These are phyloP conservation scores for Mungos mungo DNA, from an alignment of 2,113 vertebrate genomes.

Conservation along the genomic window DNA sequence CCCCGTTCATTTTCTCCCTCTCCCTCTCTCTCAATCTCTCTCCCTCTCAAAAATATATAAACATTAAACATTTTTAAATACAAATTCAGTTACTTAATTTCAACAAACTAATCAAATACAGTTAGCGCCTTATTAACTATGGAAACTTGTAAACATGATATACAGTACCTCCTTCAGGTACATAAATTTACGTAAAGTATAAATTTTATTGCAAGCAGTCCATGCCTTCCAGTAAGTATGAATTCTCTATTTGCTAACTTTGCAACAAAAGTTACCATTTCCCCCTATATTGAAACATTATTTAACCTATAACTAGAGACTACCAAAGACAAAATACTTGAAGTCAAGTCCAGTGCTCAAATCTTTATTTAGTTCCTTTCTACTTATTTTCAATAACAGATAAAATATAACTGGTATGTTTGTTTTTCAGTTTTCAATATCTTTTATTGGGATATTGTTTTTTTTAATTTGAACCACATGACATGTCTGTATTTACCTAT, in stretches of 20 bases:
- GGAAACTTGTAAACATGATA: slow-evolving; percentile 4
- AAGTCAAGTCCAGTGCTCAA: neutral
- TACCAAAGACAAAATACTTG: slow-evolving; percentile 8
- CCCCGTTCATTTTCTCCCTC: too few relatives aligned
- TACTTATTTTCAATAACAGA: neutral
- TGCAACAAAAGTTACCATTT: neutral
- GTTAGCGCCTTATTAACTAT: neutral
- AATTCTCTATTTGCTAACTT: neutral
- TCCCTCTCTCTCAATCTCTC: too few relatives aligned
- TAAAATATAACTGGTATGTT: neutral
- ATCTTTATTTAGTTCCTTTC: neutral
- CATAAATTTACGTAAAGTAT: neutral
- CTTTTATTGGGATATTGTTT: neutral
- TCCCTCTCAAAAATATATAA: too few relatives aligned
- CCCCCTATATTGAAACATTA: neutral
- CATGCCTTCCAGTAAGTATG: neutral
- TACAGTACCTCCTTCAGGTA: neutral
- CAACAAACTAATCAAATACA: neutral
- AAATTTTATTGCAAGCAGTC: neutral
- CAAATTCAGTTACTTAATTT: slow-evolving; percentile 21
- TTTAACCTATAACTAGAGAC: neutral
- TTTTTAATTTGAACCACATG: neutral
- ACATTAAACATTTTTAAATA: neutral
- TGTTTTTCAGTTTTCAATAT: neutral
- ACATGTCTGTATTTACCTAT: neutral